phyloP scores from a whole-genome alignment of 2,888 invertebrate species.

The Timandra comae region DNA sequence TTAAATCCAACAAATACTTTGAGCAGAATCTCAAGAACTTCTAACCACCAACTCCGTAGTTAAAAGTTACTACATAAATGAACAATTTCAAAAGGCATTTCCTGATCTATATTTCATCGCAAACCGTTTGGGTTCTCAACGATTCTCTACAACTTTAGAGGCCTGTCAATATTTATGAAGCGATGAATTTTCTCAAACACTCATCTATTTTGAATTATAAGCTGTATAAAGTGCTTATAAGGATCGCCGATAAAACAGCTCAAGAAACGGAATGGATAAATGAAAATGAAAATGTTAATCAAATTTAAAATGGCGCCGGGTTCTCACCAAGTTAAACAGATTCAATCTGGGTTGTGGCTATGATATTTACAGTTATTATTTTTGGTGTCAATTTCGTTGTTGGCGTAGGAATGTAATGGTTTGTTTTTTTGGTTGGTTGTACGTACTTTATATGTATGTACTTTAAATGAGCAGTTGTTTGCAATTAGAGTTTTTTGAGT shows the following conservation, averaged over 20 bases:
- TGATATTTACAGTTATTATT: slow-evolving; percentile 1
- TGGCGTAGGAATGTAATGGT: too few relatives aligned
- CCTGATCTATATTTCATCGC: too few relatives aligned
- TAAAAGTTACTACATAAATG: too few relatives aligned
- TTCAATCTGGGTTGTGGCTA: slow-evolving; percentile 17
- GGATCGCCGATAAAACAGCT: slow-evolving; percentile 18
- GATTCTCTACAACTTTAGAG: background rate
- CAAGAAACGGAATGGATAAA: slow-evolving; percentile 15
- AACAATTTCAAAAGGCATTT: background rate
- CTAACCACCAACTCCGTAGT: too few relatives aligned
- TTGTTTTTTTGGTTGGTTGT: too few relatives aligned
- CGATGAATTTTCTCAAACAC: too few relatives aligned
- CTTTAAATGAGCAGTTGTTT: too few relatives aligned
- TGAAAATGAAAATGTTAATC: slow-evolving; percentile 24
- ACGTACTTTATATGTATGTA: too few relatives aligned
- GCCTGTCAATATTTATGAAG: slow-evolving; percentile 2
- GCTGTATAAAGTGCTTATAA: slow-evolving; percentile 5
- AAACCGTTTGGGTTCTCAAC: background rate
- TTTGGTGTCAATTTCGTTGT: too few relatives aligned
- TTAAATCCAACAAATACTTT: too few relatives aligned
- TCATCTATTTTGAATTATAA: background rate
- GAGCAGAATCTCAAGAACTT: too few relatives aligned
- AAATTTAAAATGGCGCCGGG: slow-evolving; percentile 25
- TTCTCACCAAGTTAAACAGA: slow-evolving; percentile 23
- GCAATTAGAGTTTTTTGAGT: too few relatives aligned